Conservation (phyloP, 2,113 vertebrate genomes). For the Indicator indicator region DNA sequence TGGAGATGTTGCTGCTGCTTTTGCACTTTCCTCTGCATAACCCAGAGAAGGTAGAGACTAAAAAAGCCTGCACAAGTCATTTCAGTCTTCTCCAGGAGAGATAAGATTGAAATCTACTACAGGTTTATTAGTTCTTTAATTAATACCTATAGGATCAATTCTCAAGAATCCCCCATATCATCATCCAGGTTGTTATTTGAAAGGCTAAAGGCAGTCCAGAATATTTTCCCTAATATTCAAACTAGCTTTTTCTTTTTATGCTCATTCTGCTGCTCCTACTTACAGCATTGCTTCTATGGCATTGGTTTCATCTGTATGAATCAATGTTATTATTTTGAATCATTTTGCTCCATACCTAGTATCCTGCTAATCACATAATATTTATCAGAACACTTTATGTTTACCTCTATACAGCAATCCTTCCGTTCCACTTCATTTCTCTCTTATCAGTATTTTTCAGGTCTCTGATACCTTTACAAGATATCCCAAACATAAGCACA, state of each 20-base stretch:
- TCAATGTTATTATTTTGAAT: slow-evolving; percentile 4
- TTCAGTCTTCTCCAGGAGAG: not conserved
- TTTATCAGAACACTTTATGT: not conserved
- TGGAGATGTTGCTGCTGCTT: not conserved
- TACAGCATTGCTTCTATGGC: not conserved
- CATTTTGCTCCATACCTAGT: not conserved
- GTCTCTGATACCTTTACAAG: not conserved
- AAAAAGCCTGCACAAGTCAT: not conserved
- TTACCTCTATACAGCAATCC: not conserved
- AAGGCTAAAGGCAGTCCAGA: slow-evolving; percentile 10
- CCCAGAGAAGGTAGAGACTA: not conserved
- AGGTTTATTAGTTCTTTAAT: slow-evolving; percentile 32
- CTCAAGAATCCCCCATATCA: not conserved
- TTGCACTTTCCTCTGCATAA: not conserved
- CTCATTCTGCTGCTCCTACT: slow-evolving; percentile 35
- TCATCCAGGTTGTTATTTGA: not conserved
- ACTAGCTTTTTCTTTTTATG: slow-evolving; percentile 10
- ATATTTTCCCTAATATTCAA: slow-evolving; percentile 8
- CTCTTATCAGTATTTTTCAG: not conserved
- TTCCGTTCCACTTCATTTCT: not conserved
- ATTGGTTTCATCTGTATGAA: not conserved
- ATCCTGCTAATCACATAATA: not conserved
- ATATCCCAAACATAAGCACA: not conserved
- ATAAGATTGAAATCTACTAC: not conserved
- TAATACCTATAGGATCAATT: slow-evolving; percentile 37